Evolutionary conservation across 37 sponge, comb jelly and placozoan genomes (phyloP).

Genomic region (Amphimedon queenslandica): DNA sequence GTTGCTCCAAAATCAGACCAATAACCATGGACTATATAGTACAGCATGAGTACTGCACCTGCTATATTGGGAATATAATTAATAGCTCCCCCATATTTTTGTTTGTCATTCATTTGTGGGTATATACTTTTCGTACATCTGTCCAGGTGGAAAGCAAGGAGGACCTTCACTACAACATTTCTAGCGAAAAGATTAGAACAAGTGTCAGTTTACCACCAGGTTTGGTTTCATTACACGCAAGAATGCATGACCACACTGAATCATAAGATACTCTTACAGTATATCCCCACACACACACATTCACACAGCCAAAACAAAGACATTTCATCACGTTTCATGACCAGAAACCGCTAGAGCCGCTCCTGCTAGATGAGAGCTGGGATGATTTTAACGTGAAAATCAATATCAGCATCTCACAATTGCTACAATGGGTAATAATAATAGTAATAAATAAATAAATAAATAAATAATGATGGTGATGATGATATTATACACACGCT

Average conservation of each 20-base stretch:
- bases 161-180: slow-evolving; percentile 26
- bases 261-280: neutral
- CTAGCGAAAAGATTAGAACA: slow-evolving; percentile 20
- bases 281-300: slow-evolving; percentile 1
- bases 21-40: too few relatives aligned
- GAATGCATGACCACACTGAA: neutral
- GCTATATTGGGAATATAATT: too few relatives aligned
- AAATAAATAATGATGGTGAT: neutral
- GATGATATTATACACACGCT: neutral
- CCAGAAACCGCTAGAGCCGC: slow-evolving; percentile 58
- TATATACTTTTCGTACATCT: too few relatives aligned
- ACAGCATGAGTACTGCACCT: too few relatives aligned
- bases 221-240: neutral
- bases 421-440: slow-evolving; percentile 34
- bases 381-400: slow-evolving; percentile 57
- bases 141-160: slow-evolving; percentile 56
- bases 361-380: slow-evolving; percentile 50
- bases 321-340: slow-evolving; percentile 64
- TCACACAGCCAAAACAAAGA: slow-evolving; percentile 18
- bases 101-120: too few relatives aligned
- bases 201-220: slow-evolving; percentile 47
- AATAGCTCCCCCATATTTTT: too few relatives aligned
- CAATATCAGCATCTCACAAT: slow-evolving; percentile 36
- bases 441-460: neutral
- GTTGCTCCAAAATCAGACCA: too few relatives aligned